Conservation (phyloP, 2,113 vertebrate species). For the Phalacrocorax aristotelis region DNA sequence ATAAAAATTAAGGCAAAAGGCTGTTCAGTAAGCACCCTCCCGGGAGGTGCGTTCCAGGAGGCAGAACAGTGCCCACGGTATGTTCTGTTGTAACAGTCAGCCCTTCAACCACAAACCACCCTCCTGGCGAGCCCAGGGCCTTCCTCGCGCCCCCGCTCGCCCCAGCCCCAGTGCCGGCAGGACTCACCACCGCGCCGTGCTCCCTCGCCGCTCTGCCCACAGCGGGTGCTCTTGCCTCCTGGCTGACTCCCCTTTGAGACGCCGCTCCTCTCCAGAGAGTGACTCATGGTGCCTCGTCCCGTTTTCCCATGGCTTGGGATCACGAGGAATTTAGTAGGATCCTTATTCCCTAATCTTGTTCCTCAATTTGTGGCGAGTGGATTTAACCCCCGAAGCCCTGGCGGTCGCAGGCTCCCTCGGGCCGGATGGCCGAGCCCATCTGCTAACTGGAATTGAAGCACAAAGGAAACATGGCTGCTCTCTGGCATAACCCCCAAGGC, state of each 20-base stretch:
- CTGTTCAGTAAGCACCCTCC: background rate
- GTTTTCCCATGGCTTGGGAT: constrained; percentile 27
- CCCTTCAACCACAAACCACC: background rate
- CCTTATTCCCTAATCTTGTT: constrained; percentile 34
- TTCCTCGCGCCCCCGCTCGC: background rate
- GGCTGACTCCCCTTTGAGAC: background rate
- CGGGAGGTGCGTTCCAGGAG: accelerated
- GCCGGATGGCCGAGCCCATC: background rate
- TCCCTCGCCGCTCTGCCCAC: background rate
- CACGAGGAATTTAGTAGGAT: constrained; percentile 35
- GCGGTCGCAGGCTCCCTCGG: accelerated
- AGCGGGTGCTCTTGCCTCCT: accelerated
- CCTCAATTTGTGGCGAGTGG: background rate
- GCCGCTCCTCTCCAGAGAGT: background rate
- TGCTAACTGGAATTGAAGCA: accelerated
- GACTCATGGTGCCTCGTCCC: background rate
- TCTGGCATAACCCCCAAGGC: background rate
- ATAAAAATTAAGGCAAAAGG: background rate
- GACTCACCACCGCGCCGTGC: background rate
- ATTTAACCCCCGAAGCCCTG: background rate
- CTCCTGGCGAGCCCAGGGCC: accelerated
- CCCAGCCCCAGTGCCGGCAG: background rate
- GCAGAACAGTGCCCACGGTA: accelerated
- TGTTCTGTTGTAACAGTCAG: background rate
- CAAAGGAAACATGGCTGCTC: accelerated